Evolutionary conservation across 2,888 invertebrate species (phyloP), one percentile per base, ranked within the genome.

Genomic region (Drosophila borealis): DNA sequence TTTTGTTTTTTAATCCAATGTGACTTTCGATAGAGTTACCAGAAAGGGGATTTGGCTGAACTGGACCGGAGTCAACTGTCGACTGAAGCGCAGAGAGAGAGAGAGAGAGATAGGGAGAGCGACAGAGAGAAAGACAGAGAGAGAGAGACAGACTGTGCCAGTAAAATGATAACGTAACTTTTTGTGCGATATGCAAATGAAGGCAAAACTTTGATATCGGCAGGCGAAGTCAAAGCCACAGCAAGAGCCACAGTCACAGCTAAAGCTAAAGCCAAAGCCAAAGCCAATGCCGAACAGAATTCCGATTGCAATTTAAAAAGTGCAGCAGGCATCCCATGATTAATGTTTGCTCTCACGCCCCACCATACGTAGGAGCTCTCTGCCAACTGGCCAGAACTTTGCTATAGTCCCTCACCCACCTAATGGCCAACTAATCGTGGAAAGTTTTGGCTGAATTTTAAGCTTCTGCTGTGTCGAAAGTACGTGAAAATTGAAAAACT

Each of bases 101-200:
- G 13, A n/a, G 17, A 33, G 19, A 63, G 8, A 49, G 55, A n/a
- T n/a, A n/a, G n/a, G n/a, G n/a, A n/a, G n/a, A n/a, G n/a, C n/a
- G n/a, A n/a, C 17, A 50, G 13, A n/a, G 34, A 19, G 19, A 59
- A 17, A 17, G 17, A 17, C 17, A 1, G 8, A 53, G 55, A 50
- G 25, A 25, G 13, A 10, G 34, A 29, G 19, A 59, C 9, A 53
- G 55, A 50, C 46, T 59, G 68, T 46, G 54, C 42, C 54, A 57
- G 68, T 63, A 70, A 74, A 80, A 71, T 78, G 80, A 80, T 79
- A 78, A 79, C 80, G 77, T 76, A 77, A 80, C 80, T 80, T 80
- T 79, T 82, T 81, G 70, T 74, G 70, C 83, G 83, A 86, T 88
- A 86, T 86, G 88, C 73, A 88, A 86, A 88, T 86, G 81, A 86